Evolutionary conservation across 2,888 invertebrate genomes (phyloP).

Genomic region (Netelia melanura): DNA sequence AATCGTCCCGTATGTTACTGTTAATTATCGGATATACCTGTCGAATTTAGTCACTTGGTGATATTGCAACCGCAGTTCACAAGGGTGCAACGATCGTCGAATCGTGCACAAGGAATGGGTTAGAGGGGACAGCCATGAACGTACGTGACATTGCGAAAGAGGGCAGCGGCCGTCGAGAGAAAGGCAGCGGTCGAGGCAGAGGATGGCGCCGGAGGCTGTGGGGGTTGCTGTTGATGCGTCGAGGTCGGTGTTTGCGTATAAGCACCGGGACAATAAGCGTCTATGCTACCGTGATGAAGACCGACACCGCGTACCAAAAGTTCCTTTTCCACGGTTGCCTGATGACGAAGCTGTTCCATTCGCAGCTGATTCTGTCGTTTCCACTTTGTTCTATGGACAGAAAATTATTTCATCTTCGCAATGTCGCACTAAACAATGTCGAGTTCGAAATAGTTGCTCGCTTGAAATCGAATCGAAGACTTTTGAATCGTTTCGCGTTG

Average conservation of each 20-base stretch:
- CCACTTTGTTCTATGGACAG: constrained; percentile 92
- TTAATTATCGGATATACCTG: constrained; percentile 8
- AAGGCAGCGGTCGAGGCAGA: constrained; percentile 87
- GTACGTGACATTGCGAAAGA: constrained; percentile 91
- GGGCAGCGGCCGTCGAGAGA: constrained; percentile 90
- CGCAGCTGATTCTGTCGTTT: constrained; percentile 95
- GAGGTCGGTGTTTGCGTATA: constrained; percentile 78
- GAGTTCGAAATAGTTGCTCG: too few species aligned
- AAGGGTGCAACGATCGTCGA: constrained; percentile 66
- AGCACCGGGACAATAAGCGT: constrained; percentile 80
- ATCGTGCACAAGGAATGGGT: constrained; percentile 74
- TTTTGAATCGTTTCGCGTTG: neutral
- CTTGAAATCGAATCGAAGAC: neutral
- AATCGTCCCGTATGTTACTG: neutral
- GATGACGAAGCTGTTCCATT: constrained; percentile 93
- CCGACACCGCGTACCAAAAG: constrained; percentile 84
- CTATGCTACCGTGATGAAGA: constrained; percentile 81
- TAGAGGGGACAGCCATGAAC: constrained; percentile 91
- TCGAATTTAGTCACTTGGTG: constrained; percentile 43
- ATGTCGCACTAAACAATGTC: too few species aligned
- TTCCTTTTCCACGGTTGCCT: constrained; percentile 92
- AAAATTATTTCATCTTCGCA: constrained; percentile 13
- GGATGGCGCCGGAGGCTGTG: constrained; percentile 79
- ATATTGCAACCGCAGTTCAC: constrained; percentile 63
- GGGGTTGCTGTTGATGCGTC: constrained; percentile 86